These are phyloP conservation scores for Hyles euphorbiae DNA, from an alignment of 1,140 invertebrate genomes.

Conservation along the genomic window DNA sequence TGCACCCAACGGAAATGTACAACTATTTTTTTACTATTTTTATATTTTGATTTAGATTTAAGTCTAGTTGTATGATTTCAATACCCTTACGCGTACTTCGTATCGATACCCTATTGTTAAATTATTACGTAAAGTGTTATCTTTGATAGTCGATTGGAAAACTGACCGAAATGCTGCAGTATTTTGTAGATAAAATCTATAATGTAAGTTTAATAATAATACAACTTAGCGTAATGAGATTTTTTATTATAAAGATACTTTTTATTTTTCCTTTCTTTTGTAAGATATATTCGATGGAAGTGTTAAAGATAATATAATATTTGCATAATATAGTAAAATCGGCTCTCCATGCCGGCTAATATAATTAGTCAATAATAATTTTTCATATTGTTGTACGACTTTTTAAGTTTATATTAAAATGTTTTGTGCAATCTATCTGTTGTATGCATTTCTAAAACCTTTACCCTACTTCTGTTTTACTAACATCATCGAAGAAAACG, in stretches of 20 bases:
- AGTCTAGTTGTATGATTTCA: slow-evolving; percentile 72
- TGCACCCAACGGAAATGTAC: slow-evolving; percentile 61
- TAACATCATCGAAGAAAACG: too few species aligned
- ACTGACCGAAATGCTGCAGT: slow-evolving; percentile 64
- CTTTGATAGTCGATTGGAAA: slow-evolving; percentile 58
- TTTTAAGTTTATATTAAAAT: slow-evolving; percentile 91
- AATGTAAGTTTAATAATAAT: slow-evolving; percentile 71
- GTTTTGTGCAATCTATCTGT: slow-evolving; percentile 79
- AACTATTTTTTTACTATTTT: slow-evolving; percentile 75
- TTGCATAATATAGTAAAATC: slow-evolving; percentile 80
- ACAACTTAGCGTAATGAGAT: slow-evolving; percentile 71
- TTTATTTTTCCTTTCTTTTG: slow-evolving; percentile 74
- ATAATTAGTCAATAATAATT: slow-evolving; percentile 84
- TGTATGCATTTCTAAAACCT: slow-evolving; percentile 27
- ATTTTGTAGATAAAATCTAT: slow-evolving; percentile 75
- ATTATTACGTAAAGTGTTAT: slow-evolving; percentile 54
- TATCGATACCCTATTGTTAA: slow-evolving; percentile 66
- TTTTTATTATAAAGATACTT: slow-evolving; percentile 71
- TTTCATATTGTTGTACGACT: slow-evolving; percentile 88
- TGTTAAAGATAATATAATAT: slow-evolving; percentile 74
- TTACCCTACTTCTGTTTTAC: background rate
- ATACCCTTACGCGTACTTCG: slow-evolving; percentile 60
- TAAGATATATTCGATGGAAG: slow-evolving; percentile 75
- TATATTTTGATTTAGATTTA: slow-evolving; percentile 74
- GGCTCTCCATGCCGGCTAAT: slow-evolving; percentile 80